These are phyloP conservation scores for Microtus obscurus DNA, from an alignment of 2,797 vertebrate species.

Conservation along the genomic window DNA sequence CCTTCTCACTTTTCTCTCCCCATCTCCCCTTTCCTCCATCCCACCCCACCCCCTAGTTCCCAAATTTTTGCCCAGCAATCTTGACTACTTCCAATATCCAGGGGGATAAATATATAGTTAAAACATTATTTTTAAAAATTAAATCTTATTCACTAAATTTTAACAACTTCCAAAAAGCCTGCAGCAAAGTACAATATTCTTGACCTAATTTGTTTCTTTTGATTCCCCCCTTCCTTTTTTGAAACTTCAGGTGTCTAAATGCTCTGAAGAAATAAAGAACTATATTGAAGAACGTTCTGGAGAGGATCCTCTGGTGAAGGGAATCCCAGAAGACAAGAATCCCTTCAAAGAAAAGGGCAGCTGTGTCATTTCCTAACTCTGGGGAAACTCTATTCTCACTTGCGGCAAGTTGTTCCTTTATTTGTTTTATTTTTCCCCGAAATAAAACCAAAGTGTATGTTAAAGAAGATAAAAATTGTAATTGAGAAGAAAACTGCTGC, in stretches of 20 bases:
- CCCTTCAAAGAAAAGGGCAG: slow-evolving; percentile 99
- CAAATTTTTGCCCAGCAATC: too few relatives aligned
- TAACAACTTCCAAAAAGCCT: slow-evolving; percentile 27
- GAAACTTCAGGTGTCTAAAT: slow-evolving; percentile 94
- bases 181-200: background rate
- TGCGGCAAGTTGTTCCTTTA: background rate
- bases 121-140: background rate
- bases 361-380: slow-evolving; percentile 93
- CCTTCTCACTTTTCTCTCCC: too few relatives aligned
- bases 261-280: slow-evolving; percentile 97
- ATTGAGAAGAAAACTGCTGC: slow-evolving; percentile 46
- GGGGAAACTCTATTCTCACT: slow-evolving; percentile 36
- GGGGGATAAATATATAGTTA: too few relatives aligned
- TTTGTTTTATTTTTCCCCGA: background rate
- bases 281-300: slow-evolving; percentile 94
- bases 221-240: background rate
- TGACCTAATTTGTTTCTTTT: background rate
- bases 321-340: slow-evolving; percentile 97
- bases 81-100: too few relatives aligned
- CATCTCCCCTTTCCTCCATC: too few relatives aligned
- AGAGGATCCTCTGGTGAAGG: slow-evolving; percentile 96
- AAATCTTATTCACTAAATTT: slow-evolving; percentile 19
- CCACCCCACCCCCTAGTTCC: too few relatives aligned
- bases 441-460: slow-evolving; percentile 40
- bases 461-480: slow-evolving; percentile 25